A percentile compares a stretch with the other conserved stretches of the same genome.
phyloP scores from a whole-genome alignment of 2,888 invertebrate genomes.

The Leptopilina syphax region DNA sequence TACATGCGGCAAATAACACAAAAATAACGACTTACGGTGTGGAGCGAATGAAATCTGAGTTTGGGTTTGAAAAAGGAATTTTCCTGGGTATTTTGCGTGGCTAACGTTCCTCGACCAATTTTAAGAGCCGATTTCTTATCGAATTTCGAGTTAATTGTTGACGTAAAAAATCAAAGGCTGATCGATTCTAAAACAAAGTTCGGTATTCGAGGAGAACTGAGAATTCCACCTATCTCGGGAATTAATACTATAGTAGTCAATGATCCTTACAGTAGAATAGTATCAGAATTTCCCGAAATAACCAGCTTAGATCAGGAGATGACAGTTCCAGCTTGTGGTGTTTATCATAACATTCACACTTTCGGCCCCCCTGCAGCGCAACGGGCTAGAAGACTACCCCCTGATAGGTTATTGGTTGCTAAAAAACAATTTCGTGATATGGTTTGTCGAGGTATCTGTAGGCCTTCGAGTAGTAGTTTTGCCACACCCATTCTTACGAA shows the following conservation, averaged over 20 bases:
- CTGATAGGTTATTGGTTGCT: background rate
- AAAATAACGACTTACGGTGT: background rate
- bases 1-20: background rate
- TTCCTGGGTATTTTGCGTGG: background rate
- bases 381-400: background rate
- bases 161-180: background rate
- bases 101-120: background rate
- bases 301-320: too few species aligned
- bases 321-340: conserved; percentile 35
- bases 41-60: background rate
- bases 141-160: background rate
- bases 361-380: conserved; percentile 66
- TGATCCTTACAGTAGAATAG: too few species aligned
- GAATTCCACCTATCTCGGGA: too few species aligned
- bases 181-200: background rate
- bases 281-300: too few species aligned
- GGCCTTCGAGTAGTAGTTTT: background rate
- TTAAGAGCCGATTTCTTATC: background rate
- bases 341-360: conserved; percentile 66
- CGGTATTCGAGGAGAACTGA: too few species aligned
- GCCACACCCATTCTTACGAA: background rate
- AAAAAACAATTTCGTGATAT: background rate
- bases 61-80: background rate
- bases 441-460: background rate
- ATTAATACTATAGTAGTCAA: too few species aligned